Evolutionary conservation across 2,797 vertebrate species (phyloP).

Genomic region (Paguma larvata): DNA sequence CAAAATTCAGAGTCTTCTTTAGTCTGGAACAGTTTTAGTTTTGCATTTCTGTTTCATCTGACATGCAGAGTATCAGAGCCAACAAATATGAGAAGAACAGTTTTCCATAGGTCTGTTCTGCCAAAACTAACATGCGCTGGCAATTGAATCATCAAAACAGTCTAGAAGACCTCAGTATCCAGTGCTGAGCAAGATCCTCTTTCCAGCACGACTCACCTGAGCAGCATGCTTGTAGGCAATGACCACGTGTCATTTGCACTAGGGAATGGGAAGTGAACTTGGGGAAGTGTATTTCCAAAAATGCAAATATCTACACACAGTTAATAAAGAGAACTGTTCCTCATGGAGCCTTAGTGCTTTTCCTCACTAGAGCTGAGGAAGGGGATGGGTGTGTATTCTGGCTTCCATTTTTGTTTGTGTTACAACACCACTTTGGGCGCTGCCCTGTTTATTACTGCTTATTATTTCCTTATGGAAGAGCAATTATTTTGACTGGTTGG

Average conservation of each 20-base stretch:
- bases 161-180: conserved; percentile 26
- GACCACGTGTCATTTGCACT: not conserved
- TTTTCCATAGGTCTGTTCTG: conserved; percentile 61
- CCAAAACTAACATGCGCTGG: conserved; percentile 65
- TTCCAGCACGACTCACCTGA: not conserved
- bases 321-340: not conserved
- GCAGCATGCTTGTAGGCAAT: not conserved
- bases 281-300: not conserved
- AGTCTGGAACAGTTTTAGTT: conserved; percentile 61
- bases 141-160: not conserved
- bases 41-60: conserved; percentile 65
- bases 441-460: not conserved
- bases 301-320: not conserved
- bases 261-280: not conserved
- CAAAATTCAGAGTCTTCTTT: conserved; percentile 41
- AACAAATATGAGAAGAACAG: conserved; percentile 63
- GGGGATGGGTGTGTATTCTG: not conserved
- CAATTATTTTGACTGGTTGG: not conserved
- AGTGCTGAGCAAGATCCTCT: not conserved
- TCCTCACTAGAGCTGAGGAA: not conserved
- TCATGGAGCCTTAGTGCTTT: not conserved
- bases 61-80: conserved; percentile 61
- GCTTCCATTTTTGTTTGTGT: not conserved
- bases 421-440: not conserved
- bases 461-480: not conserved